Evolutionary conservation across 2,888 invertebrate species (phyloP).

Genomic region (Caenorhabditis sinica): DNA sequence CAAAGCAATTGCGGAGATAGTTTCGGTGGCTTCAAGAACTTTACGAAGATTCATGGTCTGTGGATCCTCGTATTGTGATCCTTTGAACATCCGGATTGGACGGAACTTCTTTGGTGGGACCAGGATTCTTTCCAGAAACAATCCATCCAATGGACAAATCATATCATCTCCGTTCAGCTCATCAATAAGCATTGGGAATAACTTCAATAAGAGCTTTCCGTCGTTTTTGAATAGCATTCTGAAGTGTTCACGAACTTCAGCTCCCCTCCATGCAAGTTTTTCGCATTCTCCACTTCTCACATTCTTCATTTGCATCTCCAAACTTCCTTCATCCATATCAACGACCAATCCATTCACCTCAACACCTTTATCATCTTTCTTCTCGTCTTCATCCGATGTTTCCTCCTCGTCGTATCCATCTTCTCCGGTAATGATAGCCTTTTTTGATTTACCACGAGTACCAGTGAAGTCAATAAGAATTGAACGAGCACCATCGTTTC

Average conservation of each 20-base stretch:
- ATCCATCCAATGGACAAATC: constrained; percentile 87
- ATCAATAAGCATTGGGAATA: constrained; percentile 81
- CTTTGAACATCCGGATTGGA: constrained; percentile 86
- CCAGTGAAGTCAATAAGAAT: constrained; percentile 79
- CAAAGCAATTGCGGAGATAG: constrained; percentile 74
- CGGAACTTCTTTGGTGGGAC: constrained; percentile 93
- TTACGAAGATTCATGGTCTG: constrained; percentile 79
- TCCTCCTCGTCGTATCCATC: constrained; percentile 54
- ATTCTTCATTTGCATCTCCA: constrained; percentile 76
- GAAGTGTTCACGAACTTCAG: constrained; percentile 86
- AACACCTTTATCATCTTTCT: constrained; percentile 52
- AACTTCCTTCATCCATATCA: constrained; percentile 60
- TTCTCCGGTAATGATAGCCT: constrained; percentile 36
- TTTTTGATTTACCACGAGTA: constrained; percentile 44
- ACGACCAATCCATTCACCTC: constrained; percentile 15
- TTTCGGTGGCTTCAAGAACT: constrained; percentile 80
- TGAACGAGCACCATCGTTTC: constrained; percentile 78
- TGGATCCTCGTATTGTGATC: constrained; percentile 80
- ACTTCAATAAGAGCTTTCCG: constrained; percentile 84
- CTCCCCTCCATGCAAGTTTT: constrained; percentile 78
- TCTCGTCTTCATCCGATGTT: constrained; percentile 63
- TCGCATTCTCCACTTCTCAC: constrained; percentile 78
- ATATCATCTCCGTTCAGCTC: constrained; percentile 46
- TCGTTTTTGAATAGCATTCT: constrained; percentile 89
- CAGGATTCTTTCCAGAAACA: constrained; percentile 91